Base-by-base conservation (phyloP, 2,888 invertebrate genomes). In the Trichopria drosophilae region DNA sequence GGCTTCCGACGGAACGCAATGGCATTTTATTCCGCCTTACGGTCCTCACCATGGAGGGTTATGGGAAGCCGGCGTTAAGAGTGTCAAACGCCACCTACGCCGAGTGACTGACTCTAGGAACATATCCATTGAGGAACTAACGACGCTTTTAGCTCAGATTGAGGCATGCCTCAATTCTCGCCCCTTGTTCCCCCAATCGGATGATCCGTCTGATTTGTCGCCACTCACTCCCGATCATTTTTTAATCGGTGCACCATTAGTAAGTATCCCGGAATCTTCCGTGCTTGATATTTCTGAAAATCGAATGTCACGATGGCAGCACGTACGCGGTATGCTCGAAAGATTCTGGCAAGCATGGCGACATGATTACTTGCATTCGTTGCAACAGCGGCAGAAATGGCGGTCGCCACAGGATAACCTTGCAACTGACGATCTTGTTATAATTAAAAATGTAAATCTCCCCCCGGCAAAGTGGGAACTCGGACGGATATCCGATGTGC, bases 361-460 rank as follows among this genome's bases (percentile, higher is more conserved):
- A 12, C 13, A 24, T 12, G 23, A 39, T 6, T 39, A 39, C 15
- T 3, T 22, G 23, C 24, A 23, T 6, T 13, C 39, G 13, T 29
- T 41, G n/a, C 41, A 41, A 15, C 12, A n/a, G n/a, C 28, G 40
- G 12, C 6, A 26, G 7, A 20, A 24, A n/a, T 40, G 40, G 40
- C 20, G 23, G 6, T 26, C 16, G 5, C 9, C 15, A 5, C 10
- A n/a, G 24, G 10, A 15, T 4, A 28, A 26, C 16, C 5, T 41
- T 16, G n/a, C 26, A 29, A 12, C 19, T 10, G 41, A 29, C 13
- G 9, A 24, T 28, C 10, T 35, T 12, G 35, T 35, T 7, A 18
- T 35, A 4, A 4, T 35, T 10, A 35, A 7, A 4, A 20, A 15
- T 9, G 12, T 19, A 18, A 35, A n/a, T 20, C 7, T 15, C 6